Evolutionary conservation across 1,140 invertebrate genomes (phyloP).

Genomic region (Conus betulinus): DNA sequence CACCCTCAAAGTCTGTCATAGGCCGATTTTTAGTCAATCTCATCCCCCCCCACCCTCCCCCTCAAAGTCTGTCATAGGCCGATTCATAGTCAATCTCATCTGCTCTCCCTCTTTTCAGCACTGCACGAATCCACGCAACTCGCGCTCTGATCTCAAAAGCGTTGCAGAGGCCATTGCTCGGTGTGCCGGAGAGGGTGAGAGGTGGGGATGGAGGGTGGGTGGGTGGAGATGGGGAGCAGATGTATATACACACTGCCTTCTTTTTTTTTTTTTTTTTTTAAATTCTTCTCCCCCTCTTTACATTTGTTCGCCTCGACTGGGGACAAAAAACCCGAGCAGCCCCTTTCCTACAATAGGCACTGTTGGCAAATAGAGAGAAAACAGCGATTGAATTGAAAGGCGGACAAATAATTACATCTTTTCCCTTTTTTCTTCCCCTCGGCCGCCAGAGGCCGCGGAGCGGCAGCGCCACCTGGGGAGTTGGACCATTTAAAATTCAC

Average conservation of each 20-base stretch:
- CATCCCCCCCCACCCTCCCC: neutral
- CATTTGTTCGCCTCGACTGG: too few species aligned
- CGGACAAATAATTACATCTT: constrained; percentile 38
- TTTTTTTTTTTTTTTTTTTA: neutral
- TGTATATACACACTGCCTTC: neutral
- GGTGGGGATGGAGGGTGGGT: too few species aligned
- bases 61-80: neutral
- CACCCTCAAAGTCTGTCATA: neutral
- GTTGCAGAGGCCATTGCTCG: neutral
- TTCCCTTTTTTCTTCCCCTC: neutral
- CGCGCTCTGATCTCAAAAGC: neutral
- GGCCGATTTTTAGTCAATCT: neutral
- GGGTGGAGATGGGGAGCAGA: too few species aligned
- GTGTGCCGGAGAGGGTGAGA: too few species aligned
- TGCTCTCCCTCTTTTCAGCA: too few species aligned
- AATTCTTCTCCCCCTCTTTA: neutral
- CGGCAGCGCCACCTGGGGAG: constrained; percentile 18
- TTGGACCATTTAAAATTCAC: constrained; percentile 34
- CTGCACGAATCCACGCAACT: neutral
- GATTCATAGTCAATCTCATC: constrained; percentile 14
- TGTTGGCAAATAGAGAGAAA: constrained; percentile 33
- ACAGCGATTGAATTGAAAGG: constrained; percentile 18
- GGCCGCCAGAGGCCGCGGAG: too few species aligned
- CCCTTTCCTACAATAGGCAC: constrained; percentile 12
- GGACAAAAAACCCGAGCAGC: neutral